These are phyloP conservation scores for Cavia aperea DNA, from an alignment of 2,113 vertebrate genomes.

Conservation along the genomic window DNA sequence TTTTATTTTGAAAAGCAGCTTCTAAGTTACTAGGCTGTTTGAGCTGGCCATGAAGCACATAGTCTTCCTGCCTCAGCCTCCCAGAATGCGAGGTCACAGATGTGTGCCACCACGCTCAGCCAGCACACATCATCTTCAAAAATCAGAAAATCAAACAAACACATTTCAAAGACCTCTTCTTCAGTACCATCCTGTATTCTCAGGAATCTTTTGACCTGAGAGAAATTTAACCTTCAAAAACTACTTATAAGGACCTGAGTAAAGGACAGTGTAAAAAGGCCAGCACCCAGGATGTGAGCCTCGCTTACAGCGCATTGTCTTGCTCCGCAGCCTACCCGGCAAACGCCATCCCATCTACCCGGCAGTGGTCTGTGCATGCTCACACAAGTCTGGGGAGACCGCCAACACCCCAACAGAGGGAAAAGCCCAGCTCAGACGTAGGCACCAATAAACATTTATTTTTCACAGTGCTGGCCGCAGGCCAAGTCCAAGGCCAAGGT, in stretches of 20 bases:
- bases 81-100: not conserved
- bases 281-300: not conserved
- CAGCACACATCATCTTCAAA: not conserved
- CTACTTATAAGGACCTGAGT: not conserved
- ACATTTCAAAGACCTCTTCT: not conserved
- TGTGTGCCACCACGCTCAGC: not conserved
- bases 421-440: not conserved
- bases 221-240: not conserved
- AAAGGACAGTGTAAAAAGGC: not conserved
- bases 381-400: not conserved
- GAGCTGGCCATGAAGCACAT: not conserved
- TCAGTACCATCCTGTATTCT: not conserved
- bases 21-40: not conserved
- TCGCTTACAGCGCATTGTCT: not conserved
- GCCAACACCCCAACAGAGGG: not conserved
- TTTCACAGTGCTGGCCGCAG: not conserved
- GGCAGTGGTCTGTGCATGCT: not conserved
- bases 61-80: not conserved
- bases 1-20: not conserved
- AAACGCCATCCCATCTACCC: not conserved
- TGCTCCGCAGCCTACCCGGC: not conserved
- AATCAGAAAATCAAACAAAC: not conserved
- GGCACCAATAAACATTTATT: not conserved
- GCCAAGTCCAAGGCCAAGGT: not conserved
- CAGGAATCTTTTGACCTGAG: not conserved